Base-by-base conservation (phyloP, 2,888 invertebrate genomes). In the Agrochola lota region DNA sequence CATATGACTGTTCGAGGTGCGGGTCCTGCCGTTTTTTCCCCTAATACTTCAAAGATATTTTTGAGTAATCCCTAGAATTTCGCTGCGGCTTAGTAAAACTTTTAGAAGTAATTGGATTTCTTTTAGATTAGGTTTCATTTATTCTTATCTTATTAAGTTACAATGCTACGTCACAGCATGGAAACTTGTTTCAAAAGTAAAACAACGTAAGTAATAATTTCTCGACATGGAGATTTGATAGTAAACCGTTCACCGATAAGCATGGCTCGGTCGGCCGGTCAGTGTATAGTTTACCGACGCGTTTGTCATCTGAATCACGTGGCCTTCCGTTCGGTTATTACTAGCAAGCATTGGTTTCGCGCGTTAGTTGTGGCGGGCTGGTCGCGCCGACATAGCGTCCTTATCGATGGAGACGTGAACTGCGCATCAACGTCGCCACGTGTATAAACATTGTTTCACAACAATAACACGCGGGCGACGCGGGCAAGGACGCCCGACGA, bases 401-500 rank as follows among this genome's bases (percentile, higher is more conserved):
- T 94, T 95, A 95, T 94, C 95, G 95, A 89, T 91, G 91, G 91
- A 90, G 91, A 91, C 91, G 90, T 90, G 91, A 92, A 93, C 93
- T 92, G 92, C 94, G 93, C 94, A 93, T 94, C 94, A 93, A 93
- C 92, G 92, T 84, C 91, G 94, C 95, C 96, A 96, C 96, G 96
- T 96, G 96, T 95, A 94, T 94, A 95, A 95, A 96, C 95, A 96
- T 94, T 95, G 95, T 95, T 94, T 95, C 95, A 95, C 95, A 95
- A 96, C 95, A 95, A 96, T 93, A 95, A 95, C 95, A 96, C 93
- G 93, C 93, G 94, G 92, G 91, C 92, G 94, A 93, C 93, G 93
- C 92, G 91, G 91, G 91, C 95, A 94, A 95, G 94, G 94, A 95
- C 95, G 94, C 93, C 82, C 90, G 89, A 85, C 91, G 91, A 84